These are phyloP conservation scores for Sarcophaga rosellei DNA, from an alignment of 2,888 invertebrate genomes.

Conservation along the genomic window DNA sequence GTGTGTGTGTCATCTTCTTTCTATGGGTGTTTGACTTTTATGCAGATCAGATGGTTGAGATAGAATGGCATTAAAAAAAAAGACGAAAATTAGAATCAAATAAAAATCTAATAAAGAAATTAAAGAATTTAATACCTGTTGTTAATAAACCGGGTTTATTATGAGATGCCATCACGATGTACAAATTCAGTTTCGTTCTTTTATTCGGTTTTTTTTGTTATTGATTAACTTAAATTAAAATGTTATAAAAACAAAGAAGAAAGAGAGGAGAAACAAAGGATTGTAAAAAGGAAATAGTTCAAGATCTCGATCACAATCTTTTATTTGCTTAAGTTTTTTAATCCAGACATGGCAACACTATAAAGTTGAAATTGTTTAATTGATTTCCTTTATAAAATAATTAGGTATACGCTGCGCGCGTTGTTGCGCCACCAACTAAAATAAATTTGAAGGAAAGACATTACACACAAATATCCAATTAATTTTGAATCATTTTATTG, in stretches of 20 bases:
- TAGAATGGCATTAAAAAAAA: neutral
- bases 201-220: neutral
- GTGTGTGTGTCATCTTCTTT: no score
- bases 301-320: neutral
- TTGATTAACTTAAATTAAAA: neutral
- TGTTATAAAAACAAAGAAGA: neutral
- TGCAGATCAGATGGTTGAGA: neutral
- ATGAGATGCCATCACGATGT: neutral
- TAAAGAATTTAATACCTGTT: constrained; percentile 36
- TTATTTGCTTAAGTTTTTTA: no score
- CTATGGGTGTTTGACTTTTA: neutral
- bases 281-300: neutral
- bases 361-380: no score
- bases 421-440: no score
- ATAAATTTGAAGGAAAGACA: no score
- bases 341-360: no score
- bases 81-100: constrained; percentile 16
- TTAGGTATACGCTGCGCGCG: no score
- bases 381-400: no score
- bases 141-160: constrained; percentile 3
- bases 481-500: no score
- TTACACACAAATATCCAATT: no score
- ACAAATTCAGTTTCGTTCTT: neutral
- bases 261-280: neutral
- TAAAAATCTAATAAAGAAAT: constrained; percentile 1